Evolutionary conservation across 2,113 vertebrate species (phyloP), one percentile per base, ranked within the genome.

Genomic region (Astatoreochromis straeleni): DNA sequence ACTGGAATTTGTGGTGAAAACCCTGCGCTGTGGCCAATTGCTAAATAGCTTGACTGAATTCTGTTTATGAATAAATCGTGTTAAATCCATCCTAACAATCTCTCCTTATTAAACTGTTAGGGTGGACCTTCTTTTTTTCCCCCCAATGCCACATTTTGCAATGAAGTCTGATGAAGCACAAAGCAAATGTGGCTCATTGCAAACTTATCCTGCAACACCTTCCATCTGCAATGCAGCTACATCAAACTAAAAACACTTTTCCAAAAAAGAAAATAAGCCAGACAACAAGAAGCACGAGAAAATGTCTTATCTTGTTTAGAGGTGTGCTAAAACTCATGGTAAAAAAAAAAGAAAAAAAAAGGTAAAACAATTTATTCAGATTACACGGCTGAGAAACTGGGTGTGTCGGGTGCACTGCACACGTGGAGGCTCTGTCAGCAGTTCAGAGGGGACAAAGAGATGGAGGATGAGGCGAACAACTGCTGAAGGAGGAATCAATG

Each of bases 401-500:
- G 89, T 73, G 88, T 83, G 89, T 89, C 81, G 6, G 81, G 63
- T 47, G 10, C 65, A 21, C 21, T 11, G 81, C 86, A 51, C 51
- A 11, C 78, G 35, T 17, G 49, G n/a, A 10, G 12, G 87, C 88
- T 24, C 29, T 73, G 89, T 94, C 91, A 91, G 94, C 92, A 89
- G 42, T 91, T 91, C 49, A 51, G 80, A 63, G 75, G 12, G 65
- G 88, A 84, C 81, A 80, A 81, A 63, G 82, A 57, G 79, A 51
- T 31, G 82, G 70, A 91, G 85, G 87, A 10, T 4, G 65, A 38
- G 70, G 19, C 53, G 85, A 90, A 33, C 21, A 21, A 38, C 29
- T 84, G 31, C 85, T 88, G 85, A 90, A 49, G 81, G 78, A 86
- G 73, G 57, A 70, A 95, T 93, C 89, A 81, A 94, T 93, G 89